Evolutionary conservation across 2,113 vertebrate species (phyloP), one percentile per base, ranked within the genome.

Genomic region (Mionectes macconnelli): DNA sequence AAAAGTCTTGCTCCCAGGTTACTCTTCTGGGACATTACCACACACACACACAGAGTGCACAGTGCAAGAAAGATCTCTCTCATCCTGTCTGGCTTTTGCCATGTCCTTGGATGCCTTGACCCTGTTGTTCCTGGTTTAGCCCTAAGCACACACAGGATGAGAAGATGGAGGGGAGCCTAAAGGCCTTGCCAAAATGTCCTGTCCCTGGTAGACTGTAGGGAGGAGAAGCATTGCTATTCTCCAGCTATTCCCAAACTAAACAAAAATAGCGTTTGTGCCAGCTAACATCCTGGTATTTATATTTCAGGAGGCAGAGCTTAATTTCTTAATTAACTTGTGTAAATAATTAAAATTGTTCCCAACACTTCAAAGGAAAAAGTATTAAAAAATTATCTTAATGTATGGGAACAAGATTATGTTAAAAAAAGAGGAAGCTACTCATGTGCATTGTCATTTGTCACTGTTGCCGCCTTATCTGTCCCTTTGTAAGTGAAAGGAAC

Each of bases 301-400:
- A 70, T 88, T 83, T 76, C 49, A 87, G 60, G 33, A 93, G 55
- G 44, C 56, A 95, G 73, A 91, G 56, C 55, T 91, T 69, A 74
- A 90, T 89, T 87, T 85, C 85, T 73, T 91, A 84, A 91, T 93
- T 90, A 94, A 93, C 67, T 55, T 27, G 21, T 94, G 47, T 80
- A 94, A 96, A 88, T 93, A 93, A 93, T 94, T 94, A 83, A 96
- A 97, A 90, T 83, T 84, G 27, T 83, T 33, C 45, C 50, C 37
- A 89, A 31, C 10, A 67, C 70, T 93, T 94, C 56, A 83, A 83
- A 53, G 44, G 37, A 64, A 87, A 93, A 93, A 69, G 10, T 53
- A 69, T 59, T 20, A 45, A 81, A 90, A 89, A 75, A 76, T 76
- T 21, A 84, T 77, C 42, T 78, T 55, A 10, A 7, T 59, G 4